Conservation (phyloP, 2,797 vertebrate genomes). For the Masticophis lateralis region DNA sequence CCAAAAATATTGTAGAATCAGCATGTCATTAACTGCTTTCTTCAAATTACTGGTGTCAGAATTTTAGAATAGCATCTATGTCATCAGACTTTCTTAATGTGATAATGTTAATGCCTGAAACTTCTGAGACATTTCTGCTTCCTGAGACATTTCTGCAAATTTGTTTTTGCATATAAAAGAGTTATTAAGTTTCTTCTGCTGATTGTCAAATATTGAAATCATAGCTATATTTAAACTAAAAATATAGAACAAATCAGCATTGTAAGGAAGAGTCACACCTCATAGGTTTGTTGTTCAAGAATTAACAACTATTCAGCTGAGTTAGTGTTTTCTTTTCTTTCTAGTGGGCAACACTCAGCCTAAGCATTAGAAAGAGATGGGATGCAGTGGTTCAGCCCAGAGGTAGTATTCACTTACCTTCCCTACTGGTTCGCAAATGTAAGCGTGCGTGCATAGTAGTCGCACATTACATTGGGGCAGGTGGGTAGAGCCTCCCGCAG, state of each 20-base stretch:
- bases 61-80: neutral
- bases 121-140: neutral
- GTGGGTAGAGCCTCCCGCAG: too few relatives aligned
- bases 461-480: too few relatives aligned
- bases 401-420: too few relatives aligned
- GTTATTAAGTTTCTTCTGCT: neutral
- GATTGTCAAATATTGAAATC: neutral
- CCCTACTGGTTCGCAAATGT: too few relatives aligned
- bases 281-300: neutral
- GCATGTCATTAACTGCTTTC: neutral
- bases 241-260: neutral
- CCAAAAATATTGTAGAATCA: neutral
- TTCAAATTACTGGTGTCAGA: neutral
- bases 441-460: too few relatives aligned
- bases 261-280: neutral
- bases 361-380: neutral
- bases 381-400: neutral
- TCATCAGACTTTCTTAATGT: neutral
- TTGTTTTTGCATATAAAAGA: neutral
- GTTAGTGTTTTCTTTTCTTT: neutral
- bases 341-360: neutral
- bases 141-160: neutral
- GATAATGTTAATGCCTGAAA: neutral
- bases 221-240: neutral
- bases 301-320: neutral